Evolutionary conservation across 2,888 invertebrate genomes (phyloP), one percentile per base, ranked within the genome.

Genomic region (Azorinus chamasolen): DNA sequence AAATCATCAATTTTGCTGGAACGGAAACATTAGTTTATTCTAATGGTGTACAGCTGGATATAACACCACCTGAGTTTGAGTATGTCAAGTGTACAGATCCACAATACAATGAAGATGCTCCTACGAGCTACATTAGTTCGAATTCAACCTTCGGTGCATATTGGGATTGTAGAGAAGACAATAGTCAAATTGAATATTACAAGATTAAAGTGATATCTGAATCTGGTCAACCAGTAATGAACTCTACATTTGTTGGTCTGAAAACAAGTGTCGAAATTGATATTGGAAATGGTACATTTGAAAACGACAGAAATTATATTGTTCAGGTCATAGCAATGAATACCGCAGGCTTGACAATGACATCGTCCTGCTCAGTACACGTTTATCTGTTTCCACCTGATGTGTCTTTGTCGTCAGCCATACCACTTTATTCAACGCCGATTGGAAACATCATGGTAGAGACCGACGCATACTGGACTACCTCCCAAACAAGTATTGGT

Each of bases 1-100:
- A 81, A 58, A 63, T 82, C 0, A 69, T 83, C 0, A 85, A 86
- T 48, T 83, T 79, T 71, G 85, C 87, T 24, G 87, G 87, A 14
- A 48, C 76, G 50, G 69, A 69, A 50, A 74, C 83, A 0, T 12
- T 71, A 5, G 79, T 69, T 10, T 72, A 69, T 55, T 87, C 87
- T 0, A 79, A 84, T 24, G 86, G 70, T 10, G 65, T 88, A 16
- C 79, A 84, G 55, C 62, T 87, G 8, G 88, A 88, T 64, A 65
- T 70, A 0, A 81, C 87, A 5, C 85, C 87, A 10, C 86, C 88
- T 8, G 24, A 32, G 5, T 68, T 80, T 46, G 70, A 76, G 2
- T 85, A 79, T 46, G 78, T 88, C n/a, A 73, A 71, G 53, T 88
- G 88, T 58, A 53, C 83, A 5, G 84, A 87, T 53, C 88, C 88